These are phyloP conservation scores for Macropus fuliginosus DNA, from an alignment of 2,797 vertebrate species.

Conservation along the genomic window DNA sequence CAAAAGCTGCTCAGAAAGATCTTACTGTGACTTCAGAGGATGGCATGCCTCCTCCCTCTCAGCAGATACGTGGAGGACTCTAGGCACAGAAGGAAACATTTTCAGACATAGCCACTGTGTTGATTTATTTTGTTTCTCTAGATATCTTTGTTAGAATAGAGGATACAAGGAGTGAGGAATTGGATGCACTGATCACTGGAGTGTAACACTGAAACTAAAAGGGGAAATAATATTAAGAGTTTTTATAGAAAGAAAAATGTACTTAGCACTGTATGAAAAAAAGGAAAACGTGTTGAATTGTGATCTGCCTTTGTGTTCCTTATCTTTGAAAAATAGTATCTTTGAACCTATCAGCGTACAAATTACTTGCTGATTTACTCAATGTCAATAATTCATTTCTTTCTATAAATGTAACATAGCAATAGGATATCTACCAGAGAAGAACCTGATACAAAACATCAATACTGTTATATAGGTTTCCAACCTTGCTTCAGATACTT, in stretches of 20 bases:
- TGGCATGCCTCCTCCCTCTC: not conserved
- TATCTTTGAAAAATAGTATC: not conserved
- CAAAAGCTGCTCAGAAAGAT: conserved; percentile 39
- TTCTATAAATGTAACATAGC: not conserved
- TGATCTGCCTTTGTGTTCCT: not conserved
- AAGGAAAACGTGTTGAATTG: not conserved
- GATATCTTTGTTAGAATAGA: not conserved
- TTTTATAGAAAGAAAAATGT: not conserved
- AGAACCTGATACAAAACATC: no score
- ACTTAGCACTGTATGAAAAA: not conserved
- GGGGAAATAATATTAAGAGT: not conserved
- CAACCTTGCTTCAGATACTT: not conserved
- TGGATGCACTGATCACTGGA: not conserved
- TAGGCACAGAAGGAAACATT: not conserved
- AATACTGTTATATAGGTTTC: no score
- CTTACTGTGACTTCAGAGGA: not conserved
- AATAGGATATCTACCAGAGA: no score
- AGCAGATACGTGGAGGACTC: not conserved
- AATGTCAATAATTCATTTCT: not conserved
- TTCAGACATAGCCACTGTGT: not conserved
- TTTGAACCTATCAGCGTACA: not conserved
- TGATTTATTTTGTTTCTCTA: not conserved
- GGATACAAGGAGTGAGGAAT: not conserved
- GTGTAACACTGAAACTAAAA: not conserved
- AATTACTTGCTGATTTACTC: not conserved